phyloP scores from a whole-genome alignment of 2,888 invertebrate genomes.

The Thymelicus acteon region DNA sequence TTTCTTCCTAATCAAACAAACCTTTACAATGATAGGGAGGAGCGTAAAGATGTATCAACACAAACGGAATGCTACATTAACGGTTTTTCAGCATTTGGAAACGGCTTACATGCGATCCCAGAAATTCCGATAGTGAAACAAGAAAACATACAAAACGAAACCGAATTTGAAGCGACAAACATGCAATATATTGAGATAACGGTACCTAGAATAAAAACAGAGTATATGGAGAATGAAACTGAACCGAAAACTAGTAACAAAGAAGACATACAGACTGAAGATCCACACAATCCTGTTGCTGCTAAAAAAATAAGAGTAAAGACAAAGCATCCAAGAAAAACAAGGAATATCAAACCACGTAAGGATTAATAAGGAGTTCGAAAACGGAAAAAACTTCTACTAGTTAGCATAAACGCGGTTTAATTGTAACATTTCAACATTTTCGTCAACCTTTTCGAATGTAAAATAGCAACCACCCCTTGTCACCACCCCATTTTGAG shows the following conservation, averaged over 20 bases:
- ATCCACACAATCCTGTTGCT: no score
- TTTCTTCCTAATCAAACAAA: conserved; percentile 5
- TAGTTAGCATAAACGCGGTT: neutral
- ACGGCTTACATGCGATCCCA: neutral
- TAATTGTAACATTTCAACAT: no score
- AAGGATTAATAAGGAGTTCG: neutral
- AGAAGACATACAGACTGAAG: no score
- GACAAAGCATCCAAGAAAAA: neutral
- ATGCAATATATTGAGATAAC: neutral
- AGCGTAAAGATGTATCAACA: neutral
- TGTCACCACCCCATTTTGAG: no score
- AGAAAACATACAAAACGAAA: neutral
- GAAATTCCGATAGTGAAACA: neutral
- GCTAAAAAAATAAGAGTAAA: neutral
- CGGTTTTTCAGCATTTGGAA: neutral
- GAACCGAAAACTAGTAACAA: no score
- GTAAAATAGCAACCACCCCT: no score
- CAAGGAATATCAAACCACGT: neutral
- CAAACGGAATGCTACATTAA: neutral
- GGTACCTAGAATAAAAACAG: neutral
- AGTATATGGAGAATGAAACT: neutral
- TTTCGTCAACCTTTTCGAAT: no score
- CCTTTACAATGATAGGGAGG: neutral
- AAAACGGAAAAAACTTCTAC: neutral
- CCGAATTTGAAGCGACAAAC: neutral